Conservation (phyloP, 2,888 invertebrate species). For the Andrena hattorfiana region DNA sequence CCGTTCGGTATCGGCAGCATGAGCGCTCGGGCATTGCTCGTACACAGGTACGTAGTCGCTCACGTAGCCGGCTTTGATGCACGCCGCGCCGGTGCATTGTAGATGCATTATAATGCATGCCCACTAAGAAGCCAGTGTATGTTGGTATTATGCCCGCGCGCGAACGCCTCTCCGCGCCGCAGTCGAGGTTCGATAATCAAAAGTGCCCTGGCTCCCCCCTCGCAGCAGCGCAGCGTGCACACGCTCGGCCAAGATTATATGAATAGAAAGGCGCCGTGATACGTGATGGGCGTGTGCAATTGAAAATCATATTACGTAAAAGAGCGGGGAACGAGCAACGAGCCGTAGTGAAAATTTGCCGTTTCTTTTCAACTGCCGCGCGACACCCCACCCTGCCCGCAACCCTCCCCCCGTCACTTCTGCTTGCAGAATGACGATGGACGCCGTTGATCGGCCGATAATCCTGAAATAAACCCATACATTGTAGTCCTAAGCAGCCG, state of each 20-base stretch:
- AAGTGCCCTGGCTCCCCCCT: conserved; percentile 67
- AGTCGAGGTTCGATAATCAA: conserved; percentile 78
- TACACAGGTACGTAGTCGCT: conserved; percentile 70
- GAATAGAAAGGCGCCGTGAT: conserved; percentile 81
- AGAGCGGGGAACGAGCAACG: conserved; percentile 59
- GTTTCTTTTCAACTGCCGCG: conserved; percentile 61
- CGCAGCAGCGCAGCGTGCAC: conserved; percentile 27
- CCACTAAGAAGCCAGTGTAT: conserved; percentile 72
- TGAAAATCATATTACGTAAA: conserved; percentile 80
- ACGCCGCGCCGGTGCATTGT: conserved; percentile 80
- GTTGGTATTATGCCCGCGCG: conserved; percentile 76
- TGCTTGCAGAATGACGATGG: conserved; percentile 42
- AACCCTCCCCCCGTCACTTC: conserved; percentile 8
- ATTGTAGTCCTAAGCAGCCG: conserved; percentile 19
- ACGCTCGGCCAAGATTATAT: conserved; percentile 73
- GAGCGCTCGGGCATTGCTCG: conserved; percentile 62
- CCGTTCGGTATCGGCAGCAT: conserved; percentile 64
- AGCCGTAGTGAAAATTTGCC: conserved; percentile 72
- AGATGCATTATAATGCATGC: conserved; percentile 82
- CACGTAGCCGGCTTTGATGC: conserved; percentile 82
- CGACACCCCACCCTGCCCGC: conserved; percentile 38
- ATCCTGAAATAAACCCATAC: conserved; percentile 49
- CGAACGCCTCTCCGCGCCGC: conserved; percentile 53
- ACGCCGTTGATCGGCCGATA: conserved; percentile 42
- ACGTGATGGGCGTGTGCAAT: conserved; percentile 81